Percentiles rank a stretch among this genome's conserved stretches.
Evolutionary conservation across 2,888 invertebrate genomes (phyloP).

Genomic region (Cantharis rustica): DNA sequence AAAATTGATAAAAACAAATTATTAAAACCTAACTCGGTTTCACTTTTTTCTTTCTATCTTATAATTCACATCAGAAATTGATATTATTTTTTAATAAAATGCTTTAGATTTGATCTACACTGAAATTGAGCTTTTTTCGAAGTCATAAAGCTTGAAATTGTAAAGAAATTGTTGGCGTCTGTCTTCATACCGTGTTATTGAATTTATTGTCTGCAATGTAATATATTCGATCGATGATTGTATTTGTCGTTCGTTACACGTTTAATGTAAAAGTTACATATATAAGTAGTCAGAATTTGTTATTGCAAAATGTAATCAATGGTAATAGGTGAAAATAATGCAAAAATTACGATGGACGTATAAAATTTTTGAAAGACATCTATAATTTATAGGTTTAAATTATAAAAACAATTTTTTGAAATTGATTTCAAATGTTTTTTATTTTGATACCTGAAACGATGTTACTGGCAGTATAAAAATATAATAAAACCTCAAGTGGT

Average conservation of each 20-base stretch:
- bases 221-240: neutral
- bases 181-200: neutral
- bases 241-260: neutral
- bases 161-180: conserved; percentile 14
- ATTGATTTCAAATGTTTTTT: too few species aligned
- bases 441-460: neutral
- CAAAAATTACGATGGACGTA: too few species aligned
- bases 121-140: neutral
- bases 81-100: neutral
- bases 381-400: too few species aligned
- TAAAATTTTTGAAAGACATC: neutral
- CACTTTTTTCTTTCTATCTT: neutral
- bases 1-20: neutral
- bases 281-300: neutral
- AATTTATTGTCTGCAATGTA: neutral
- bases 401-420: too few species aligned
- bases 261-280: neutral
- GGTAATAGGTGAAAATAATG: neutral
- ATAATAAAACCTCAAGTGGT: neutral
- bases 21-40: neutral
- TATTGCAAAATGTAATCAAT: neutral
- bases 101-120: neutral
- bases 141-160: conserved; percentile 9
- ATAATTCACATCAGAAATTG: neutral
- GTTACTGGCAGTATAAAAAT: neutral